Evolutionary conservation across 2,113 vertebrate species (phyloP), one percentile per base, ranked within the genome.

Genomic region (Nettapus auritus): DNA sequence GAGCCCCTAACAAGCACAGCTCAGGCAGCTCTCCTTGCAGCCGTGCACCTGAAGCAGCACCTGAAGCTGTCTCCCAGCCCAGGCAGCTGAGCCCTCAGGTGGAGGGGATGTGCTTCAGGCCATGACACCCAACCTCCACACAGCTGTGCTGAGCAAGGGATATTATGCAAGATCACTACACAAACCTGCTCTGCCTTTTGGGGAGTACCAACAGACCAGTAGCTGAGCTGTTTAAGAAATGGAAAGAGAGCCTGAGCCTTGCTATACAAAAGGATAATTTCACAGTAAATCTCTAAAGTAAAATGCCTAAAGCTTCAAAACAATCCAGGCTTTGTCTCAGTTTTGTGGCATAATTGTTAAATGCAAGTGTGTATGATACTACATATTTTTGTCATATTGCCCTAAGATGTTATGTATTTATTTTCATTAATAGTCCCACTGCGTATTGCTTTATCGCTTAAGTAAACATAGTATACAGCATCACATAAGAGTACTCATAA

Each of bases 41-140:
- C 33, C 23, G 4, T 1, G 3, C 28, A 34, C 40, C 33, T 23
- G 8, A 56, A 33, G 44, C 11, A 0, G 6, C 21, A 69, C 18
- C 33, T 68, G 38, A 59, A 38, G 20, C 26, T 31, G 19, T 31
- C 21, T 68, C 34, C 29, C 33, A 36, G 26, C 25, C 52, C 1
- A 0, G 16, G 13, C 19, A 34, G 15, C n/a, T 25, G 22, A 53
- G 36, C 3, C 48, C 17, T 53, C 68, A 8, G 6, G 18, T 33
- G 29, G 18, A 66, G 14, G 19, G 19, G 23, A 62, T 28, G 38
- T 40, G 48, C 33, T 31, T 28, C 25, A 38, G 66, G 53, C 29
- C 36, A 23, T 40, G 29, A 33, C 36, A 78, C 2, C 10, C 33
- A 36, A 36, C 22, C 29, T 36, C 18, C 31, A n/a, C 26, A 10